phyloP scores from a whole-genome alignment of 1,140 invertebrate genomes.

The Himalopsyche phryganea region DNA sequence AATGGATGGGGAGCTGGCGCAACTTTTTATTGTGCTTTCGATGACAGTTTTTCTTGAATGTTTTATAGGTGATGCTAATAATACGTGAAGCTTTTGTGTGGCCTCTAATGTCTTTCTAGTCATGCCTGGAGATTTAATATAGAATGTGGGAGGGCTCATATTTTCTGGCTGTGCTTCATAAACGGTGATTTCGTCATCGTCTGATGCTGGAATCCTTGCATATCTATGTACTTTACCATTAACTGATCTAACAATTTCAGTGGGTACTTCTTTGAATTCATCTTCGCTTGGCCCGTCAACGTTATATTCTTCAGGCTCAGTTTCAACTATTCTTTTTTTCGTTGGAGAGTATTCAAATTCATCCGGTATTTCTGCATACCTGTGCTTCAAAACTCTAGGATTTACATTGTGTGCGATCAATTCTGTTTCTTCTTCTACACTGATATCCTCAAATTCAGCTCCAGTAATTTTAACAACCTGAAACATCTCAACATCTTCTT shows the following conservation, averaged over 20 bases:
- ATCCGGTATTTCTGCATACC: conserved; percentile 55
- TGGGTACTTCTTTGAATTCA: conserved; percentile 54
- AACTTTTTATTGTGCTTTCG: conserved; percentile 43
- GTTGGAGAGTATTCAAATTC: conserved; percentile 58
- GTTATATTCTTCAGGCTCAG: conserved; percentile 56
- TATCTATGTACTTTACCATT: conserved; percentile 59
- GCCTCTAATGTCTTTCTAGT: conserved; percentile 60
- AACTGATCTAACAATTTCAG: conserved; percentile 59
- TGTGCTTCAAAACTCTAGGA: conserved; percentile 28
- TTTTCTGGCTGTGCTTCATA: not conserved
- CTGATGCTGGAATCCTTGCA: conserved; percentile 57
- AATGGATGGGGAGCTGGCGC: conserved; percentile 49
- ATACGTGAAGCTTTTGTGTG: conserved; percentile 70
- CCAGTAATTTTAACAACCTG: conserved; percentile 28
- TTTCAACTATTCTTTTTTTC: conserved; percentile 54
- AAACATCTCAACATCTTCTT: conserved; percentile 37
- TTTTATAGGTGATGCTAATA: conserved; percentile 67
- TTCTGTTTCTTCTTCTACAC: conserved; percentile 36
- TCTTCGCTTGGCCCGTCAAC: conserved; percentile 57
- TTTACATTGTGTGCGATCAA: conserved; percentile 31
- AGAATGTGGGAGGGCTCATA: conserved; percentile 32
- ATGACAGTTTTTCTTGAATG: conserved; percentile 23
- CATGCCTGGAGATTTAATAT: conserved; percentile 38
- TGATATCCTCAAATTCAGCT: conserved; percentile 42
- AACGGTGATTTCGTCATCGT: conserved; percentile 37